These are phyloP conservation scores for Condylostylus longicornis DNA, from an alignment of 1,140 invertebrate species.

Conservation along the genomic window DNA sequence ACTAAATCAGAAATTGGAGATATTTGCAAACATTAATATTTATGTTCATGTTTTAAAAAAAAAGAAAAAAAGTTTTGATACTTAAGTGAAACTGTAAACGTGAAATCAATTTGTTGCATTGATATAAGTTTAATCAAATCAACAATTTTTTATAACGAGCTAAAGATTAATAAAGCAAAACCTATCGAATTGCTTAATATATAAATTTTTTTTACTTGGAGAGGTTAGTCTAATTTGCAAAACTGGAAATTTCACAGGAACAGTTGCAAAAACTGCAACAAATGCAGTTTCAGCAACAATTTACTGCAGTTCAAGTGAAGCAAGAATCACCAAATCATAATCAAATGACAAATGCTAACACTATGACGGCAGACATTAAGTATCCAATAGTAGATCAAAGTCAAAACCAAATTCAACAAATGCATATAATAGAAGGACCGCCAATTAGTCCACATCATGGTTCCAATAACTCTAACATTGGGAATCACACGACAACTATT, in stretches of 20 bases:
- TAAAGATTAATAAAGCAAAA: too few species aligned
- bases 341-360: conserved; percentile 5
- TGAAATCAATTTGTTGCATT: too few species aligned
- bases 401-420: conserved; percentile 33
- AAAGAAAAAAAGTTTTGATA: too few species aligned
- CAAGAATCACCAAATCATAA: conserved; percentile 32
- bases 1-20: too few species aligned
- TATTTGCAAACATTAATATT: too few species aligned
- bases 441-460: conserved; percentile 37
- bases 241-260: conserved; percentile 29
- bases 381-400: conserved; percentile 32
- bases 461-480: conserved; percentile 24
- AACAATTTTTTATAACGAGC: too few species aligned
- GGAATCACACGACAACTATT: conserved; percentile 37
- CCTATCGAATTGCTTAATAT: too few species aligned
- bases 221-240: too few species aligned
- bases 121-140: too few species aligned
- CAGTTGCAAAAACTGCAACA: conserved; percentile 29
- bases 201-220: conserved; percentile 23
- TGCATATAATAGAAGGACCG: conserved; percentile 29
- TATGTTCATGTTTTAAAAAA: too few species aligned
- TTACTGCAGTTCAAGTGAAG: conserved; percentile 36
- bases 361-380: conserved; percentile 21
- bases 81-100: too few species aligned
- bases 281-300: conserved; percentile 20